Evolutionary conservation across 2,797 vertebrate genomes (phyloP).

Genomic region (Dicrostonyx torquatus): DNA sequence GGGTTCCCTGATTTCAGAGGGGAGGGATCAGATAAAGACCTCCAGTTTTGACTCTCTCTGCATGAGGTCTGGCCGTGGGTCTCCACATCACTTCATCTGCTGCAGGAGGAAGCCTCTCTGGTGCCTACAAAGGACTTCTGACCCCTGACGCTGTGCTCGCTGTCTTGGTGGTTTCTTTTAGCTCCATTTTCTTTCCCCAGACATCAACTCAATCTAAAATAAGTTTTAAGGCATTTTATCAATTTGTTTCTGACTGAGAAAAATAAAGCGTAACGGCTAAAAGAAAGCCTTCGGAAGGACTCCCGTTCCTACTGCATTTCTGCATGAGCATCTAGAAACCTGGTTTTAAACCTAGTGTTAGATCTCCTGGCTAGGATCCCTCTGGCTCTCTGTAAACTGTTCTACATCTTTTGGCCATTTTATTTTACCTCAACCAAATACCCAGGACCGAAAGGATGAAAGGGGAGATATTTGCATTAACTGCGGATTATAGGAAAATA

Average conservation of each 20-base stretch:
- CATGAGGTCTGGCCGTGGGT: neutral
- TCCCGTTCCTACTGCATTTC: neutral
- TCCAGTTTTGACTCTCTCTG: neutral
- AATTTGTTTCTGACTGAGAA: neutral
- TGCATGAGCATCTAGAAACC: neutral
- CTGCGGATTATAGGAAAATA: neutral
- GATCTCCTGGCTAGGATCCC: neutral
- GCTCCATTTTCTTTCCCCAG: conserved; percentile 27
- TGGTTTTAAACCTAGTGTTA: neutral
- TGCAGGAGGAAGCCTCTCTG: neutral
- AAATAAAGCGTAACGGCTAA: neutral
- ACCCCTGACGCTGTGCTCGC: neutral
- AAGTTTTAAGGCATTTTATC: neutral
- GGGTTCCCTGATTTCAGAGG: neutral
- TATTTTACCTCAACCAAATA: neutral
- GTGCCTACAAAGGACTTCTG: neutral
- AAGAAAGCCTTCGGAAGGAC: conserved; percentile 19
- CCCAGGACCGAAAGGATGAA: neutral
- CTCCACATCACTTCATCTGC: neutral
- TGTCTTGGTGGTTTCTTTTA: neutral
- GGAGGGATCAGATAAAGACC: neutral
- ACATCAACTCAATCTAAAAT: conserved; percentile 12
- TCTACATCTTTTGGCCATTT: neutral
- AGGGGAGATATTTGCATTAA: conserved; percentile 43
- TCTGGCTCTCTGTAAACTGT: neutral